Evolutionary conservation across 2,888 invertebrate genomes (phyloP).

Genomic region (Daptonema setosum): DNA sequence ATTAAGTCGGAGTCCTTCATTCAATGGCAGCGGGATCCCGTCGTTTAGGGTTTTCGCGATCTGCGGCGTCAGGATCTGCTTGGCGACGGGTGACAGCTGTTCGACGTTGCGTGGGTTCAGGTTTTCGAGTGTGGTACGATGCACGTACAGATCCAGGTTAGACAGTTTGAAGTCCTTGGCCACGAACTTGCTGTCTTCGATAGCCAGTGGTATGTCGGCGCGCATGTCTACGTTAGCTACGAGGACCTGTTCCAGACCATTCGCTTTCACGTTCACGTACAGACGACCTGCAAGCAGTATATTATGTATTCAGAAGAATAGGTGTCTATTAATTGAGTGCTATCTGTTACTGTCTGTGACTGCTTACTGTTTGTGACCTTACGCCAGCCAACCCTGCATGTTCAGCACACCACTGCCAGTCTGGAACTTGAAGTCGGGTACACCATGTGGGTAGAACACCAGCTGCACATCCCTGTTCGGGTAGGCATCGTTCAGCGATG

Average conservation of each 20-base stretch:
- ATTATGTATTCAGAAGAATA: too few species aligned
- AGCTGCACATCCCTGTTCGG: constrained; percentile 22
- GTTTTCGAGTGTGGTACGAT: constrained; percentile 7
- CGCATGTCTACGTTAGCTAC: constrained; percentile 22
- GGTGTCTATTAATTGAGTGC: not conserved
- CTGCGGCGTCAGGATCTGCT: constrained; percentile 21
- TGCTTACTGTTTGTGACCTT: constrained; percentile 6
- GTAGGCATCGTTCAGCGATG: constrained; percentile 10
- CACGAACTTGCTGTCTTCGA: constrained; percentile 13
- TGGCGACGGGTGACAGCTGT: constrained; percentile 21
- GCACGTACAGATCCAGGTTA: constrained; percentile 6
- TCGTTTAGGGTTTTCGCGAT: constrained; percentile 16
- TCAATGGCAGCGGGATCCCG: constrained; percentile 21
- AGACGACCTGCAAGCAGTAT: too few species aligned
- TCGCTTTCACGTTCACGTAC: too few species aligned
- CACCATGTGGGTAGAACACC: constrained; percentile 18
- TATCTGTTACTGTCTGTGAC: not conserved
- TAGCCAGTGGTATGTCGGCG: constrained; percentile 17
- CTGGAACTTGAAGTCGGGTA: constrained; percentile 20
- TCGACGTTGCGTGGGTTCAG: constrained; percentile 18
- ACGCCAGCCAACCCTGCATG: constrained; percentile 7
- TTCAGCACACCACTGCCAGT: constrained; percentile 18
- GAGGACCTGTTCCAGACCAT: constrained; percentile 14
- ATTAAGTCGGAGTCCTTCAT: constrained; percentile 8
- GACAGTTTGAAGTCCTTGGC: constrained; percentile 20